These are phyloP conservation scores for Trichechus manatus DNA, from an alignment of 2,113 vertebrate genomes.

Conservation along the genomic window DNA sequence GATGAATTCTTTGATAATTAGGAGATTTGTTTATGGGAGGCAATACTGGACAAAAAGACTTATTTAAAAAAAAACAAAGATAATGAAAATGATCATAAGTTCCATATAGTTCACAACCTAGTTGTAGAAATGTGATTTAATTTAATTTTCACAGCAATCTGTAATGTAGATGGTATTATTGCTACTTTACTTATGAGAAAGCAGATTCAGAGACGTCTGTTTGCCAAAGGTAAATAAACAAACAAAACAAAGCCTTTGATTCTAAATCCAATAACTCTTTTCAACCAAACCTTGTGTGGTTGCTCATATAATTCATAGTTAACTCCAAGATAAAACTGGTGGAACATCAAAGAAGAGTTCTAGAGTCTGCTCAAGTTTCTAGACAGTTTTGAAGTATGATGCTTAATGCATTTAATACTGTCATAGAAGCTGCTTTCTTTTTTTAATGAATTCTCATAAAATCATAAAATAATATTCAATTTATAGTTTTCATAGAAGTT, in stretches of 20 bases:
- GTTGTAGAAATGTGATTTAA: neutral
- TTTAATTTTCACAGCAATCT: neutral
- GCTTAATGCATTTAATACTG: neutral
- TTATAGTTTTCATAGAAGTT: slow-evolving; percentile 2
- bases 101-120: neutral
- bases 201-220: neutral
- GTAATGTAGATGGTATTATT: neutral
- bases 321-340: slow-evolving; percentile 5
- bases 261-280: neutral
- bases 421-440: neutral
- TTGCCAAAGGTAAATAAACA: slow-evolving; percentile 18
- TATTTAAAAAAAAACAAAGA: neutral
- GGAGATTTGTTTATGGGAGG: neutral
- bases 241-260: neutral
- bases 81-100: neutral
- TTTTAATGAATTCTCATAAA: neutral
- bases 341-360: neutral
- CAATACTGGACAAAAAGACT: neutral
- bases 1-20: neutral
- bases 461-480: slow-evolving; percentile 7
- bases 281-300: neutral
- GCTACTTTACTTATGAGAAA: neutral
- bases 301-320: neutral
- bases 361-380: neutral
- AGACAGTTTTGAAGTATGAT: neutral